Percentiles rank a stretch among this genome's conserved stretches.
These are phyloP conservation scores for Puntigrus tetrazona DNA, from an alignment of 2,113 vertebrate genomes.

Conservation along the genomic window DNA sequence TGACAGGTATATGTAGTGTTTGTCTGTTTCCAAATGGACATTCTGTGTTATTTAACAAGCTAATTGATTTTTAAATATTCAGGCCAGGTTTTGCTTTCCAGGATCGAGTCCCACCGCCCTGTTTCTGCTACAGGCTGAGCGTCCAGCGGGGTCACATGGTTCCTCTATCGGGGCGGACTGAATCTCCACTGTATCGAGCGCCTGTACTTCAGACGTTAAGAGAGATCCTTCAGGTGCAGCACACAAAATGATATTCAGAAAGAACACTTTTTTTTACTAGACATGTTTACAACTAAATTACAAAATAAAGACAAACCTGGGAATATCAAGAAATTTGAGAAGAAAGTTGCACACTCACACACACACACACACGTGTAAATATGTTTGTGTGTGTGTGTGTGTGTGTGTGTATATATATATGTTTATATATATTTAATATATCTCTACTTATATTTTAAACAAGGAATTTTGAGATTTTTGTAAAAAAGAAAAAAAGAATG, in stretches of 20 bases:
- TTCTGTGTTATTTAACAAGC: not conserved
- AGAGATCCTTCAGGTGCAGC: constrained; percentile 48
- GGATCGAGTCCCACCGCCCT: constrained; percentile 76
- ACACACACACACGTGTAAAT: no score
- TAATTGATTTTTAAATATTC: not conserved
- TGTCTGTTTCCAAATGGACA: not conserved
- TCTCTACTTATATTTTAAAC: no score
- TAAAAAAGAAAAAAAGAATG: no score
- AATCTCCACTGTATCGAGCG: constrained; percentile 34
- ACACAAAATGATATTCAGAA: no score
- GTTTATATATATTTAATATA: no score
- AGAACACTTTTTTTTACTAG: not conserved
- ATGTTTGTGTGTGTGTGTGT: no score
- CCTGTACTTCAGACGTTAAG: constrained; percentile 42
- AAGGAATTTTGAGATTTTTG: no score
- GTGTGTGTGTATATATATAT: no score
- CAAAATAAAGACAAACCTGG: not conserved
- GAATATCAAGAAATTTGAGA: not conserved
- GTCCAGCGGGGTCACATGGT: constrained; percentile 73
- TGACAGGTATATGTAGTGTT: not conserved
- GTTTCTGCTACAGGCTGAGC: constrained; percentile 90
- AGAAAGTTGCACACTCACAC: no score
- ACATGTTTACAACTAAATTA: not conserved
- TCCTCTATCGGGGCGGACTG: not conserved
- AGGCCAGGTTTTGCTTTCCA: constrained; percentile 20